These are phyloP conservation scores for Trichogramma pretiosum DNA, from an alignment of 1,140 invertebrate species.

Conservation along the genomic window DNA sequence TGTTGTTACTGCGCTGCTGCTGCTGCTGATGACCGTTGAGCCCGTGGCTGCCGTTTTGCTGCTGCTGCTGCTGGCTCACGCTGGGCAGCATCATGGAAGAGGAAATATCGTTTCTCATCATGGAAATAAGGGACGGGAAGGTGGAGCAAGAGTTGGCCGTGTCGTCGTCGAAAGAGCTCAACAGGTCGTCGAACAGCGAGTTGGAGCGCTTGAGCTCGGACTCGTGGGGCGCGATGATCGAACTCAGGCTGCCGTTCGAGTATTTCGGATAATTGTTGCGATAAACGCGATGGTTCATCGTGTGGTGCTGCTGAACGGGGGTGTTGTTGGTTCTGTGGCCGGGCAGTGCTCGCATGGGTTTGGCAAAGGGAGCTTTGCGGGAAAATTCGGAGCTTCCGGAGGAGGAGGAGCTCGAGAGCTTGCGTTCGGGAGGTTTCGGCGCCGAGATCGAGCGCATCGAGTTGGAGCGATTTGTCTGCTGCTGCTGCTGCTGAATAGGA, in stretches of 20 bases:
- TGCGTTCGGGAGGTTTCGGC: conserved; percentile 26
- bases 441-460: conserved; percentile 28
- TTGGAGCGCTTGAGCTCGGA: conserved; percentile 34
- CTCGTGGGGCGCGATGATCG: conserved; percentile 35
- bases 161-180: conserved; percentile 46
- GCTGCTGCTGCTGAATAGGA: conserved; percentile 13
- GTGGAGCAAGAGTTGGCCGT: conserved; percentile 27
- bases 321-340: not conserved
- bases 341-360: not conserved
- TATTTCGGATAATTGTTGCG: conserved; percentile 13
- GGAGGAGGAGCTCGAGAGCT: conserved; percentile 12
- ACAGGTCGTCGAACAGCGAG: conserved; percentile 45
- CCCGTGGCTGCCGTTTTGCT: conserved; percentile 12
- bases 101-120: conserved; percentile 31
- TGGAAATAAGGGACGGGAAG: conserved; percentile 28
- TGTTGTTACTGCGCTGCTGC: not conserved
- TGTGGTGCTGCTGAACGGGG: not conserved
- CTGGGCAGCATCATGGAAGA: conserved; percentile 25
- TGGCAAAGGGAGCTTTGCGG: not conserved
- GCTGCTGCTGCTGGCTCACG: conserved; percentile 12
- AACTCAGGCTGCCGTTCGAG: conserved; percentile 39
- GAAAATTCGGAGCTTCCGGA: not conserved
- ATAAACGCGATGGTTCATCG: conserved; percentile 22
- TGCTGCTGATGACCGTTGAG: conserved; percentile 6
- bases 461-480: conserved; percentile 21